These are phyloP conservation scores for Amphipyra berbera DNA, from an alignment of 2,888 invertebrate species.

Conservation along the genomic window DNA sequence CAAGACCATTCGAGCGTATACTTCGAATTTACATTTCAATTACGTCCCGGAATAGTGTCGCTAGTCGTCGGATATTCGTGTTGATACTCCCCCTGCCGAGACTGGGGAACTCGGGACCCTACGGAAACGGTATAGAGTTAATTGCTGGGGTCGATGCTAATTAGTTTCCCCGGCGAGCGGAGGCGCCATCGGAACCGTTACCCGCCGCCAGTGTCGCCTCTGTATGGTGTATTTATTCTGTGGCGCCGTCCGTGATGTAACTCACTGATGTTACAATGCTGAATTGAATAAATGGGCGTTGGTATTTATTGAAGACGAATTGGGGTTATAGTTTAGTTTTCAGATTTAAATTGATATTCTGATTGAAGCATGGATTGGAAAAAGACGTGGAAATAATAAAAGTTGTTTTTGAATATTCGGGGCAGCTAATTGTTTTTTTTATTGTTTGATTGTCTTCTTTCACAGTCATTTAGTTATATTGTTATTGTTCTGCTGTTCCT, in stretches of 20 bases:
- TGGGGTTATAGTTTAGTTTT: not conserved
- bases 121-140: constrained; percentile 59
- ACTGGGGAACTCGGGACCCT: constrained; percentile 38
- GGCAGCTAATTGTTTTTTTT: not conserved
- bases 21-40: constrained; percentile 52
- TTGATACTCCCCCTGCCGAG: constrained; percentile 27
- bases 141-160: constrained; percentile 73
- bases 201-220: constrained; percentile 24
- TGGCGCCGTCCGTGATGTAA: constrained; percentile 2
- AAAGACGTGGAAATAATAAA: not conserved
- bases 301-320: constrained; percentile 2
- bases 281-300: constrained; percentile 8
- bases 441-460: no score
- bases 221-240: constrained; percentile 29
- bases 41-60: constrained; percentile 43
- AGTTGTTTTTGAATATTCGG: not conserved
- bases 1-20: constrained; percentile 16
- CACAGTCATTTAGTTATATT: no score
- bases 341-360: not conserved
- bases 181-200: constrained; percentile 60
- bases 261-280: not conserved
- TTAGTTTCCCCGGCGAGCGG: constrained; percentile 68
- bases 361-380: not conserved
- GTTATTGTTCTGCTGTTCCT: no score
- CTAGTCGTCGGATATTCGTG: constrained; percentile 32